Evolutionary conservation across 2,797 vertebrate genomes (phyloP), one percentile per base, ranked within the genome.

Genomic region (Dryobates pubescens): DNA sequence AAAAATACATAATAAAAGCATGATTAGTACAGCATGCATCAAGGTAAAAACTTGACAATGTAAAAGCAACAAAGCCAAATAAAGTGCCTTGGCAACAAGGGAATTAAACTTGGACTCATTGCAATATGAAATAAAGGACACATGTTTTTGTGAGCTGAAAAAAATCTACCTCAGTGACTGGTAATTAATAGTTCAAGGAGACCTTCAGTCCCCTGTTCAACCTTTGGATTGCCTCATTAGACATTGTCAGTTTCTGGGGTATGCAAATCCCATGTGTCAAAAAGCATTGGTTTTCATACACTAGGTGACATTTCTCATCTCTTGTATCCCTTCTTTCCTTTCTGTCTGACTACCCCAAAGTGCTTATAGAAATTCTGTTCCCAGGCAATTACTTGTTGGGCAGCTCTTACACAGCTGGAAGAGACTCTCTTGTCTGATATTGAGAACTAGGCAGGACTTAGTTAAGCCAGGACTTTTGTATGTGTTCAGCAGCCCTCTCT

Each of bases 1-100:
- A 87, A 92, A 93, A 94, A 89, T 93, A 87, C 70, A 53, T 87
- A 81, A 85, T 72, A 92, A 91, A 93, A 89, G n/a, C 70, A 70
- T 89, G 79, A 93, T 89, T 85, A 95, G 57, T 93, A 67, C 64
- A 87, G 63, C 61, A 53, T 54, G 34, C 85, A 83, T 75, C 70
- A 89, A 75, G 61, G 88, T 71, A 72, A 89, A 88, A 8, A 72
- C 82, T 81, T 75, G 51, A 82, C 59, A 78, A 67, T 45, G 29
- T 80, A 89, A 89, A 89, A 89, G 82, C 59, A 69, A 70, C 43
- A 78, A 69, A 86, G 49, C 38, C 69, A 85, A 90, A 85, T 38
- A 63, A 85, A 75, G 59, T 57, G 90, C 57, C 74, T 72, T 71
- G 84, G 74, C 43, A 71, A n/a, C 13, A 23, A 47, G 64, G 54